These are phyloP conservation scores for Achatina immaculata DNA, from an alignment of 1,140 invertebrate species.

Conservation along the genomic window DNA sequence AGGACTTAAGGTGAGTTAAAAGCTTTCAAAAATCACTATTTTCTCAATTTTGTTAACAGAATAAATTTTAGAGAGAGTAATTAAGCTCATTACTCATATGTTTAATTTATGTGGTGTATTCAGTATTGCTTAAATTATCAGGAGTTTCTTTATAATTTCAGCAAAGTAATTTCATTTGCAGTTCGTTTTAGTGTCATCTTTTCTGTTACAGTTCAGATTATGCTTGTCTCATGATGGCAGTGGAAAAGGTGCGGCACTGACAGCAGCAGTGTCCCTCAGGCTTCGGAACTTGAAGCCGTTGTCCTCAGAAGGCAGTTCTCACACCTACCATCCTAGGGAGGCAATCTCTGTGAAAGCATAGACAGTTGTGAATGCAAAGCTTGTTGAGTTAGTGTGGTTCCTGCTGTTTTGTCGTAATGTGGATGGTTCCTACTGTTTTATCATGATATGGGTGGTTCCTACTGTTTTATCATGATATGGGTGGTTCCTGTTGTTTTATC, in stretches of 20 bases:
- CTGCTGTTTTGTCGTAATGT: neutral
- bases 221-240: slow-evolving; percentile 98
- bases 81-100: too few relatives aligned
- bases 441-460: too few relatives aligned
- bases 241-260: slow-evolving; percentile 95
- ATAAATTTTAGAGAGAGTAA: too few relatives aligned
- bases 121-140: too few relatives aligned
- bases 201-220: slow-evolving; percentile 84
- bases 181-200: too few relatives aligned
- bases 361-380: neutral
- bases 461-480: too few relatives aligned
- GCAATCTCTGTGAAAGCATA: neutral
- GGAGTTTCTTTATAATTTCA: too few relatives aligned
- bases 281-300: slow-evolving; percentile 42
- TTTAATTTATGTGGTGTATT: too few relatives aligned
- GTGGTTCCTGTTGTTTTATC: too few relatives aligned
- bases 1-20: slow-evolving; percentile 70
- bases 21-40: too few relatives aligned
- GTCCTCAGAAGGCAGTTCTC: neutral
- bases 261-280: slow-evolving; percentile 88
- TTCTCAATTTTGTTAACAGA: neutral
- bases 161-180: too few relatives aligned
- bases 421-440: too few relatives aligned
- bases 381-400: neutral
- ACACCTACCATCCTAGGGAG: neutral